Evolutionary conservation across 2,113 vertebrate genomes (phyloP), one percentile per base, ranked within the genome.

Genomic region (Cephalopholis sonnerati): DNA sequence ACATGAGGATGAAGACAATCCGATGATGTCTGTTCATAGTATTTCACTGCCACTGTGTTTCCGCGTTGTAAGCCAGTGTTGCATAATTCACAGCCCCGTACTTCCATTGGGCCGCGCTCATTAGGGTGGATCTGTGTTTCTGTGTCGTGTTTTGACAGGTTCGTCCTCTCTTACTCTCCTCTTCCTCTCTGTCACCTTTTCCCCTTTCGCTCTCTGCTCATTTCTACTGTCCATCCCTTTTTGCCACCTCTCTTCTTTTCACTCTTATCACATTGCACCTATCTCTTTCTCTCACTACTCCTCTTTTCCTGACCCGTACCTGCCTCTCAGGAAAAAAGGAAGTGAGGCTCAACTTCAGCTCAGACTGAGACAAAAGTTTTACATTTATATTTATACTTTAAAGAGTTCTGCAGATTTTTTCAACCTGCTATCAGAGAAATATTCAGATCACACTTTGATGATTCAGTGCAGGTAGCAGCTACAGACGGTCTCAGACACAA

Each of bases 1-100:
- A 70, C 24, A 46, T 24, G 48, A 53, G 10, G 51, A 48, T 36
- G 12, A 39, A 61, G 57, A 55, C n/a, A 61, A 72, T 63, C 22
- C 48, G 17, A 25, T 51, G 63, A 13, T 81, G 63, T 73, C 69
- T 15, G 20, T 66, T 82, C 29, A 15, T 57, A 48, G 61, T 44
- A 41, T 39, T 76, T 74, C 67, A 74, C 0, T 59, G 44, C 72
- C 54, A 54, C 64, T 17, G n/a, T 17, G n/a, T 63, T 75, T 80
- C 64, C 58, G 17, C 25, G 58, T 62, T 70, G 63, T 65, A 46
- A 36, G 77, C 55, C 67, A 20, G 29, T 63, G 75, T 84, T 88
- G 63, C 86, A 82, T 88, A 69, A 89, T 77, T 86, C 81, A 65
- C 50, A 78, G 55, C 58, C 32, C 50, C 10, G 5, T 48, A 20